phyloP scores from a whole-genome alignment of 2,113 vertebrate genomes.

The Plestiodon gilberti region DNA sequence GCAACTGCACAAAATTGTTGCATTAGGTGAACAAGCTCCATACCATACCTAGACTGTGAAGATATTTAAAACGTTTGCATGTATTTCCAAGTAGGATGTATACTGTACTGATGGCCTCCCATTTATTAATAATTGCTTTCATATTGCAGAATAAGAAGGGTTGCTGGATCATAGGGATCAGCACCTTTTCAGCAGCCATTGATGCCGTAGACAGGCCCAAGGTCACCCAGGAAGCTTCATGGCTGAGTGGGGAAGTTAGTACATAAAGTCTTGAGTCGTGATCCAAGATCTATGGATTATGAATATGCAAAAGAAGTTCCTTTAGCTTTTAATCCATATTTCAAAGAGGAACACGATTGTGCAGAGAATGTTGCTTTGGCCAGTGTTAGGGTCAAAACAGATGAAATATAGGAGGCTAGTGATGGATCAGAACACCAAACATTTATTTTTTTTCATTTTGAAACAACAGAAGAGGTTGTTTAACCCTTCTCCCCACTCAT shows the following conservation, averaged over 20 bases:
- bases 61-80: neutral
- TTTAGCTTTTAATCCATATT: neutral
- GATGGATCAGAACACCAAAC: no score
- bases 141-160: neutral
- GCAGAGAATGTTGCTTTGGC: neutral
- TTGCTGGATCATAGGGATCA: neutral
- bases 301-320: neutral
- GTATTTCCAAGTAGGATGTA: conserved; percentile 23
- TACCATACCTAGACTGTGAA: conserved; percentile 2
- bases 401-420: no score
- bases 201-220: no score
- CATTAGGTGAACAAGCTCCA: no score
- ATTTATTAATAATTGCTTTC: neutral
- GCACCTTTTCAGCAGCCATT: neutral
- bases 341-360: neutral
- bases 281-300: no score
- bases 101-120: neutral
- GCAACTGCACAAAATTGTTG: neutral
- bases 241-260: neutral
- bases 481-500: no score
- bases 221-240: no score
- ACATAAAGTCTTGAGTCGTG: neutral
- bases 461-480: no score
- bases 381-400: no score
- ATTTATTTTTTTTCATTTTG: no score